These are phyloP conservation scores for Anarrhichthys ocellatus DNA, from an alignment of 2,113 vertebrate species.

Conservation along the genomic window DNA sequence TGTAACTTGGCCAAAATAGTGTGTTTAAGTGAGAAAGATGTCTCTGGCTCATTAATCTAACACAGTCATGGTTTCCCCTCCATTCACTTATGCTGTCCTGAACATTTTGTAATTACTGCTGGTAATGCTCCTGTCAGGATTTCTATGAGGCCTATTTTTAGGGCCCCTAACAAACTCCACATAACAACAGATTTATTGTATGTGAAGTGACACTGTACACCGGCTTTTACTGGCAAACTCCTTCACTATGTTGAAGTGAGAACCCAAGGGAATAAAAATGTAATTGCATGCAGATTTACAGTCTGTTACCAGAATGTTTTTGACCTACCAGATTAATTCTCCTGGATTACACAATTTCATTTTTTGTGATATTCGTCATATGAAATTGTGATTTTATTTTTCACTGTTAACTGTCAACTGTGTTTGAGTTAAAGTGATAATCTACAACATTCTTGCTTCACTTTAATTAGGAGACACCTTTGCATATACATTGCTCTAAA, in stretches of 20 bases:
- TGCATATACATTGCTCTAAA: not conserved
- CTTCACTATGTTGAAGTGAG: conserved; percentile 32
- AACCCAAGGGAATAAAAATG: conserved; percentile 42
- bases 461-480: not conserved
- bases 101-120: conserved; percentile 53
- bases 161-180: conserved; percentile 3
- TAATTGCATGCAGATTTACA: conserved; percentile 29
- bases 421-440: conserved; percentile 50
- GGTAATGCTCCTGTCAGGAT: conserved; percentile 47
- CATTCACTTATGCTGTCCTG: conserved; percentile 38
- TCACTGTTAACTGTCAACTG: conserved; percentile 38
- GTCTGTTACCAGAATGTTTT: not conserved
- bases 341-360: conserved; percentile 19
- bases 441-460: conserved; percentile 17
- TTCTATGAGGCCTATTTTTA: conserved; percentile 42
- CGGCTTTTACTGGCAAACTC: conserved; percentile 5
- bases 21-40: conserved; percentile 37
- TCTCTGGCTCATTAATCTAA: conserved; percentile 68
- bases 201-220: conserved; percentile 19
- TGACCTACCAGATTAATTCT: conserved; percentile 5
- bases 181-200: conserved; percentile 31
- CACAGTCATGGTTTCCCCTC: conserved; percentile 56
- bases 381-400: conserved; percentile 14
- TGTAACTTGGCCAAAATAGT: conserved; percentile 48
- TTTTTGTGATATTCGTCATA: conserved; percentile 13